A percentile compares a stretch with the other conserved stretches of the same genome.
phyloP scores from a whole-genome alignment of 2,797 vertebrate species.

The Vipera ursinii region DNA sequence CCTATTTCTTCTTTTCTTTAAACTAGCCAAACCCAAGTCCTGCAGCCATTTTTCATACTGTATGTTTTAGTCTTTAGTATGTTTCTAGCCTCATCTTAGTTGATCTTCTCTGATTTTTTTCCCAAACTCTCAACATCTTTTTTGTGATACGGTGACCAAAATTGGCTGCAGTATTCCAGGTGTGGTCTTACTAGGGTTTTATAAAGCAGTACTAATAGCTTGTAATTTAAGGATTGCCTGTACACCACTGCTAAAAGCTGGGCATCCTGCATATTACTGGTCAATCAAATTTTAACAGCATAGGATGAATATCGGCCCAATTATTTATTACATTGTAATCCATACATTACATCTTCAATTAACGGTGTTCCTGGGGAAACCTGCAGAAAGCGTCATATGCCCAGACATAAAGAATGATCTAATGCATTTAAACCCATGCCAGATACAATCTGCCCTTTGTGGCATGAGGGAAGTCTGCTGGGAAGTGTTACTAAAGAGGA shows the following conservation, averaged over 20 bases:
- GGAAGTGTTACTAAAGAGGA: background rate
- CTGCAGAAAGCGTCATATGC: background rate
- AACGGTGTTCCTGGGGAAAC: background rate
- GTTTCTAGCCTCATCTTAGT: no score
- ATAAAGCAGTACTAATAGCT: no score
- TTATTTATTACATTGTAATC: background rate
- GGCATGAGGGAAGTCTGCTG: background rate
- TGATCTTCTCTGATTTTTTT: no score
- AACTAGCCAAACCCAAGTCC: no score
- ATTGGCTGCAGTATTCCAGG: no score
- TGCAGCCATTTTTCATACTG: no score
- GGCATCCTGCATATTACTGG: background rate
- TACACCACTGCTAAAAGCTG: background rate
- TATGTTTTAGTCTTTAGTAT: no score
- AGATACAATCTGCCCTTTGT: background rate
- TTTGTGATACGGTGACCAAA: no score
- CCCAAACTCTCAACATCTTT: no score
- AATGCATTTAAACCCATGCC: background rate
- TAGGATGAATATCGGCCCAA: background rate
- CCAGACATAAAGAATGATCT: background rate
- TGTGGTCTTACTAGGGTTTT: no score
- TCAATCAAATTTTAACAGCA: background rate
- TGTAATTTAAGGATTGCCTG: background rate
- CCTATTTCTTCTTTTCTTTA: no score
- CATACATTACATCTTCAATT: no score